A percentile compares a stretch with the other conserved stretches of the same genome.
Evolutionary conservation across 2,797 vertebrate species (phyloP).

Genomic region (Argya squamiceps): DNA sequence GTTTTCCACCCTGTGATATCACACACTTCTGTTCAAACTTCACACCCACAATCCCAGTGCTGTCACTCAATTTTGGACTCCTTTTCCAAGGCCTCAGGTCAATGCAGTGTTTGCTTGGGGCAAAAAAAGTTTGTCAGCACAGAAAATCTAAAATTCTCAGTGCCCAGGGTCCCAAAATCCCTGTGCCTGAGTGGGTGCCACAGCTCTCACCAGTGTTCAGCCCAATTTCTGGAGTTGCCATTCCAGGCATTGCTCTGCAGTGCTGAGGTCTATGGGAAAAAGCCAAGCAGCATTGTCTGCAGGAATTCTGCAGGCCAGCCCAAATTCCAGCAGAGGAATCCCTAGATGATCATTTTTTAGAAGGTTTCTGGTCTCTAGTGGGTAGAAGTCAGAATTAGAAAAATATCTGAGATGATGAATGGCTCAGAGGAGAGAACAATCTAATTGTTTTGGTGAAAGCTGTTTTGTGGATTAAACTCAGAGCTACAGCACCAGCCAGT

Average conservation of each 20-base stretch:
- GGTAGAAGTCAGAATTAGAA: slow-evolving; percentile 30
- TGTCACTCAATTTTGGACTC: too few species aligned
- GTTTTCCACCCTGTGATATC: too few species aligned
- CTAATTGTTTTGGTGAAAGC: background rate
- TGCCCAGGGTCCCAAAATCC: too few species aligned
- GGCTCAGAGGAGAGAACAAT: background rate
- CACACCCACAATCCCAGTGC: too few species aligned
- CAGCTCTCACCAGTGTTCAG: background rate
- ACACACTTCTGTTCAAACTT: too few species aligned
- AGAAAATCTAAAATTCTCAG: too few species aligned
- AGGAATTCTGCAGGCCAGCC: slow-evolving; percentile 59
- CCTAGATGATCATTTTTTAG: slow-evolving; percentile 63
- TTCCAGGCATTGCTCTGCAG: slow-evolving; percentile 50
- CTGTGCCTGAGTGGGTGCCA: background rate
- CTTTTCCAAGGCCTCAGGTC: too few species aligned
- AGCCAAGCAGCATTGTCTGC: slow-evolving; percentile 54
- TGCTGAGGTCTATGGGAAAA: slow-evolving; percentile 70
- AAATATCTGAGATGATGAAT: slow-evolving; percentile 34
- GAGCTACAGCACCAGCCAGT: background rate
- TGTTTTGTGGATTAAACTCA: background rate
- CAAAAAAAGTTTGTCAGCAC: too few species aligned
- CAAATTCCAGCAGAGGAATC: slow-evolving; percentile 70
- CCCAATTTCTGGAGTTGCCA: background rate
- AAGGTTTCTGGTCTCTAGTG: slow-evolving; percentile 15
- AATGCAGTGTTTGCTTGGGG: too few species aligned